Evolutionary conservation across 2,888 invertebrate species (phyloP).

Genomic region (Caenorhabditis sp.): DNA sequence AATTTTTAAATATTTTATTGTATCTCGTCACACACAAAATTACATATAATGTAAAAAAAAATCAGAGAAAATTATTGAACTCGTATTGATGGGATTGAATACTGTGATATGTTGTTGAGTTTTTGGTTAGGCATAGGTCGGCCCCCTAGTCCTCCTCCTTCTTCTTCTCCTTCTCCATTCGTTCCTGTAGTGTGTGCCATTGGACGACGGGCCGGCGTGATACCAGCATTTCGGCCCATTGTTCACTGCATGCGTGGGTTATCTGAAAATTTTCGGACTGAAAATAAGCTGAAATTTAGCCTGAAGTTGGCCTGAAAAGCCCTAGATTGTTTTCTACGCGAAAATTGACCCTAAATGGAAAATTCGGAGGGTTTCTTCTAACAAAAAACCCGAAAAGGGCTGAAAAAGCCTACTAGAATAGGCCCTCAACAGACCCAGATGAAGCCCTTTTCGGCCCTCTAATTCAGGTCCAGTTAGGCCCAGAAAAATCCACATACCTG

Average conservation of each 20-base stretch:
- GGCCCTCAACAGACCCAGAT: too few species aligned
- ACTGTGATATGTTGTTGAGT: neutral
- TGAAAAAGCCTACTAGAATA: neutral
- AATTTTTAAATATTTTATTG: neutral
- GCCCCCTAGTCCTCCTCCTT: slow-evolving; percentile 28
- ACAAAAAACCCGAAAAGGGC: too few species aligned
- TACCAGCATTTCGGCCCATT: slow-evolving; percentile 70
- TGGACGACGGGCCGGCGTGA: slow-evolving; percentile 69
- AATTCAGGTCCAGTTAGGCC: too few species aligned
- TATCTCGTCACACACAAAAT: neutral
- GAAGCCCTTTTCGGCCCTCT: too few species aligned
- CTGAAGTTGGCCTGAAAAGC: too few species aligned
- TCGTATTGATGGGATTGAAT: neutral
- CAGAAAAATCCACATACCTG: slow-evolving; percentile 39
- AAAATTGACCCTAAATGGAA: too few species aligned
- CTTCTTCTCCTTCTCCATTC: slow-evolving; percentile 59
- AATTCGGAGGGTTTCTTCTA: too few species aligned
- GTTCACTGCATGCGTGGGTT: slow-evolving; percentile 57
- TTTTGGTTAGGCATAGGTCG: neutral
- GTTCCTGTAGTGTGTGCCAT: slow-evolving; percentile 68
- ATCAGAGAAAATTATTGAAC: too few species aligned
- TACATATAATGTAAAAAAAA: neutral
- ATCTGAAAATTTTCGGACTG: slow-evolving; percentile 11
- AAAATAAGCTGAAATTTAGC: neutral
- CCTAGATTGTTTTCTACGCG: too few species aligned